Percentiles rank a stretch among this genome's conserved stretches.
phyloP scores from a whole-genome alignment of 2,888 invertebrate species.

The Odontomyia ornata region DNA sequence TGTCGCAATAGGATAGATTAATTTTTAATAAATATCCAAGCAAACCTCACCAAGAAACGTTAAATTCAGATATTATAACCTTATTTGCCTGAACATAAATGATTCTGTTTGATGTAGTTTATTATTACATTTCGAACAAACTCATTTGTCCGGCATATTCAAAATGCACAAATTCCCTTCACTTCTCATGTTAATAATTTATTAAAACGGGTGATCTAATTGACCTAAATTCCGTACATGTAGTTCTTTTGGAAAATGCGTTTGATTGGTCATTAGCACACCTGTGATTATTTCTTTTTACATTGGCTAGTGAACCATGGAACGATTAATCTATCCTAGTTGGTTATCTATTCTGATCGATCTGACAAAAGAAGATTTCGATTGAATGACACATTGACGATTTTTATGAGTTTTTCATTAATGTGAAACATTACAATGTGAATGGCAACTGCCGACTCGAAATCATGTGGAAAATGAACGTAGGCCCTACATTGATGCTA shows the following conservation, averaged over 20 bases:
- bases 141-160: too few relatives aligned
- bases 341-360: background rate
- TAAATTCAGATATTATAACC: too few relatives aligned
- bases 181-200: too few relatives aligned
- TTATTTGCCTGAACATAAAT: too few relatives aligned
- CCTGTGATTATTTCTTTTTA: conserved; percentile 8
- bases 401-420: conserved; percentile 2
- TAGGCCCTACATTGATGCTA: background rate
- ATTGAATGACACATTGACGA: conserved; percentile 22
- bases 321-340: background rate
- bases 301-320: background rate
- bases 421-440: background rate
- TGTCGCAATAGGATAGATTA: too few relatives aligned
- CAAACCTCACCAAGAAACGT: too few relatives aligned
- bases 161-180: too few relatives aligned
- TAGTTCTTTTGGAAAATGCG: background rate
- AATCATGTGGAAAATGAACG: background rate
- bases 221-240: too few relatives aligned
- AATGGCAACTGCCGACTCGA: background rate
- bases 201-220: too few relatives aligned
- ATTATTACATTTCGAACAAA: too few relatives aligned
- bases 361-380: background rate
- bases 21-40: too few relatives aligned
- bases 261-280: conserved; percentile 31
- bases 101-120: too few relatives aligned